Percentiles rank a stretch among this genome's conserved stretches.
Conservation (phyloP, 2,797 vertebrate species). For the Mus minutoides region DNA sequence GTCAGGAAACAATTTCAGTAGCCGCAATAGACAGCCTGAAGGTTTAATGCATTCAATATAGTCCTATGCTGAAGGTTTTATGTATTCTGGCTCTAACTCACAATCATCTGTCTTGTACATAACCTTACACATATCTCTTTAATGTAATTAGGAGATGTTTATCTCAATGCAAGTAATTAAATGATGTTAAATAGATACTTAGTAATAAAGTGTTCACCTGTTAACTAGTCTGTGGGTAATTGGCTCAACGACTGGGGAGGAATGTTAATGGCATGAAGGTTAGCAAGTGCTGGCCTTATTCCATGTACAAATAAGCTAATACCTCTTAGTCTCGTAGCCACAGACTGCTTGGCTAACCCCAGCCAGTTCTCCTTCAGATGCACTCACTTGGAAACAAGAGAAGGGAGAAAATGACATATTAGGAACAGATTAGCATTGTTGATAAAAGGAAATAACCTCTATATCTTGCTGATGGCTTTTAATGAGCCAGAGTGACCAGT, state of each 20-base stretch:
- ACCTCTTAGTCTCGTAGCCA: neutral
- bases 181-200: slow-evolving; percentile 54
- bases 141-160: slow-evolving; percentile 52
- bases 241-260: neutral
- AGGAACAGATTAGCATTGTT: neutral
- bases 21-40: neutral
- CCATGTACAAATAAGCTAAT: slow-evolving; percentile 16
- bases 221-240: neutral
- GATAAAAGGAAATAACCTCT: slow-evolving; percentile 18
- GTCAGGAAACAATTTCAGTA: neutral
- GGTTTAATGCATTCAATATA: neutral
- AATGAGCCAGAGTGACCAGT: neutral
- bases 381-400: slow-evolving; percentile 29
- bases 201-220: slow-evolving; percentile 36
- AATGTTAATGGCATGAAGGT: slow-evolving; percentile 15
- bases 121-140: slow-evolving; percentile 19
- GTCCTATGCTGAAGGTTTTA: neutral
- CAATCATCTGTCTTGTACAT: slow-evolving; percentile 29
- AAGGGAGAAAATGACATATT: neutral
- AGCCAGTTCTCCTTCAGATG: neutral
- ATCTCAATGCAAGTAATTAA: slow-evolving; percentile 53
- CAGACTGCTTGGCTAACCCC: neutral
- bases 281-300: slow-evolving; percentile 36
- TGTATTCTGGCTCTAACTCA: slow-evolving; percentile 17
- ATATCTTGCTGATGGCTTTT: neutral